Conservation (phyloP, 2,797 vertebrate genomes). For the Amphiprion clarkii region DNA sequence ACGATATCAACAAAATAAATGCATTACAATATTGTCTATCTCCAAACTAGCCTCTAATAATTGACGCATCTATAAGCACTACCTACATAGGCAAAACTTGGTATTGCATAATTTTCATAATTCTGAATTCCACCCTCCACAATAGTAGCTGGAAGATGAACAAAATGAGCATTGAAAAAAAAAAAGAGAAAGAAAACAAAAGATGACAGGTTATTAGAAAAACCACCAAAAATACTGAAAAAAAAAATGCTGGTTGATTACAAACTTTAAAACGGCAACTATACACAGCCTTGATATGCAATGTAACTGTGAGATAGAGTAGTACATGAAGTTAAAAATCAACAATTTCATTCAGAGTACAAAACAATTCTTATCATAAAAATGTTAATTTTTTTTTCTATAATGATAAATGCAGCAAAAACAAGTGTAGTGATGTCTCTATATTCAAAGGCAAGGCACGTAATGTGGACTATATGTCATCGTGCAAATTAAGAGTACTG, state of each 20-base stretch:
- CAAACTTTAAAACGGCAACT: slow-evolving; percentile 98
- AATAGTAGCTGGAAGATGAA: slow-evolving; percentile 99
- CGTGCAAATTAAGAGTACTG: slow-evolving; percentile 99
- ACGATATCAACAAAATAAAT: slow-evolving; percentile 88
- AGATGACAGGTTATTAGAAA: slow-evolving; percentile 91
- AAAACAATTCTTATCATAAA: slow-evolving; percentile 99
- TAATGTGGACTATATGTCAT: slow-evolving; percentile 99
- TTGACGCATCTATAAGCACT: slow-evolving; percentile 99
- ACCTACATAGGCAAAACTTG: slow-evolving; percentile 99
- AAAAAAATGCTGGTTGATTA: slow-evolving; percentile 97
- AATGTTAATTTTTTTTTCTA: slow-evolving; percentile 95
- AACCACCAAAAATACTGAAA: slow-evolving; percentile 95
- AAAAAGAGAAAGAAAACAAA: slow-evolving; percentile 83
- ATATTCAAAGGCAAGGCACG: slow-evolving; percentile 99
- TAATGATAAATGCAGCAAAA: slow-evolving; percentile 99
- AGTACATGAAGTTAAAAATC: slow-evolving; percentile 99
- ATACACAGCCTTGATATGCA: slow-evolving; percentile 99
- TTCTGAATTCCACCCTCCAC: slow-evolving; percentile 94
- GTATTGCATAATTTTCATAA: slow-evolving; percentile 99
- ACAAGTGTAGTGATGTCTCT: slow-evolving; percentile 99
- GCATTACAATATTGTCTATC: slow-evolving; percentile 92
- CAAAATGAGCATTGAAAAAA: slow-evolving; percentile 88
- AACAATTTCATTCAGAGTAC: slow-evolving; percentile 98
- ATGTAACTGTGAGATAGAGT: slow-evolving; percentile 99
- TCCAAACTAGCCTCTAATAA: slow-evolving; percentile 99